Evolutionary conservation across 2,797 vertebrate species (phyloP), one percentile per base, ranked within the genome.

Genomic region (Gadopsis marmoratus): DNA sequence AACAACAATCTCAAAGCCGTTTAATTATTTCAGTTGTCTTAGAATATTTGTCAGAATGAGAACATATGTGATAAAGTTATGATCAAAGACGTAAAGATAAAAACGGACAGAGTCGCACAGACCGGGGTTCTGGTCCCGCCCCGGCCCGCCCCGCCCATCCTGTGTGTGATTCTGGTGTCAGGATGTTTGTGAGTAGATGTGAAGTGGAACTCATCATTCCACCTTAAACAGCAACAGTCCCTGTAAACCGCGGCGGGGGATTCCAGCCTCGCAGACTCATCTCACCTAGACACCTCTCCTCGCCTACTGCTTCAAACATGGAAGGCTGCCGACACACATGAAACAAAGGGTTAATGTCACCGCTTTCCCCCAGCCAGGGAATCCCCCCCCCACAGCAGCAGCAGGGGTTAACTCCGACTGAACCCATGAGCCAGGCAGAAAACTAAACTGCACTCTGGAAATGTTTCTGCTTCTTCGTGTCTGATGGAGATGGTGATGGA

Each of bases 261-360:
- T 95, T 94, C 93, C 86, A 83, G 69, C 13, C 43, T 45, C 43
- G 43, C 50, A 85, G 66, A 75, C 85, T 78, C 76, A 76, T 76
- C 81, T 87, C 79, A 85, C 78, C 76, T 75, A 85, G 79, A 83
- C 88, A 73, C 72, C 82, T 65, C 76, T 56, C 82, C 85, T 79
- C 82, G 74, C 89, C 87, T 86, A 91, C 88, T 68, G 78, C 86
- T 45, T 64, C 71, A 74, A 70, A 86, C 82, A 81, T 86, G 88
- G 91, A 93, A 80, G 79, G 78, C 81, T 76, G 87, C 79, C 83
- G 56, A 89, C 88, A 76, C 83, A 66, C 67, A 80, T 74, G 83
- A 92, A 91, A 86, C 89, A 79, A 91, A 88, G 93, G 90, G 92
- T 93, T 93, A 91, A 92, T 86, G 92, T 86, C 83, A 88, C 37